Conservation (phyloP, 2,113 vertebrate genomes). For the Corydoras maculifer region DNA sequence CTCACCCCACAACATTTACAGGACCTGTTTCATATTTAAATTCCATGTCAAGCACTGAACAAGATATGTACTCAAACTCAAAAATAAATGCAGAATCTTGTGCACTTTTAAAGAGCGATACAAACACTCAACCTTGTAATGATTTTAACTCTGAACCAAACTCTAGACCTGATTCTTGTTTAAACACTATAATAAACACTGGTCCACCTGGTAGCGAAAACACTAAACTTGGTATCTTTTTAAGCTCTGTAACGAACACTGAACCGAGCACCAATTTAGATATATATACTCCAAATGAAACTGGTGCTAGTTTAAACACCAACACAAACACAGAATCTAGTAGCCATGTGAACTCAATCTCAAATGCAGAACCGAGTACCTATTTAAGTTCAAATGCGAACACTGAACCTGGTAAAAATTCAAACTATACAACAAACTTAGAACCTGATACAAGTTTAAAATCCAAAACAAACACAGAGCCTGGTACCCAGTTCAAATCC, state of each 20-base stretch:
- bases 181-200: neutral
- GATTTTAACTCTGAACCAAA: neutral
- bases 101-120: neutral
- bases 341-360: too few species aligned
- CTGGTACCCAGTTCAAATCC: neutral
- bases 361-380: neutral
- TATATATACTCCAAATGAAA: too few species aligned
- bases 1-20: neutral
- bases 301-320: neutral
- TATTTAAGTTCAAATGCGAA: neutral
- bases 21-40: neutral
- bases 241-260: neutral
- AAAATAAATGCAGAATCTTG: neutral
- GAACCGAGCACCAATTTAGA: too few species aligned
- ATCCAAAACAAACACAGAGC: neutral
- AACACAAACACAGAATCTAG: neutral
- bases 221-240: neutral
- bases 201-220: neutral
- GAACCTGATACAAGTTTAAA: neutral
- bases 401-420: slow-evolving; percentile 1
- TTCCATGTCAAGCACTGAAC: neutral
- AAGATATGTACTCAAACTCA: neutral
- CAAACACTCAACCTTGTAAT: neutral
- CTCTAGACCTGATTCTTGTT: neutral
- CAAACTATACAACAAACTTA: neutral